phyloP scores from a whole-genome alignment of 2,113 vertebrate species.

The Odocoileus virginianus region DNA sequence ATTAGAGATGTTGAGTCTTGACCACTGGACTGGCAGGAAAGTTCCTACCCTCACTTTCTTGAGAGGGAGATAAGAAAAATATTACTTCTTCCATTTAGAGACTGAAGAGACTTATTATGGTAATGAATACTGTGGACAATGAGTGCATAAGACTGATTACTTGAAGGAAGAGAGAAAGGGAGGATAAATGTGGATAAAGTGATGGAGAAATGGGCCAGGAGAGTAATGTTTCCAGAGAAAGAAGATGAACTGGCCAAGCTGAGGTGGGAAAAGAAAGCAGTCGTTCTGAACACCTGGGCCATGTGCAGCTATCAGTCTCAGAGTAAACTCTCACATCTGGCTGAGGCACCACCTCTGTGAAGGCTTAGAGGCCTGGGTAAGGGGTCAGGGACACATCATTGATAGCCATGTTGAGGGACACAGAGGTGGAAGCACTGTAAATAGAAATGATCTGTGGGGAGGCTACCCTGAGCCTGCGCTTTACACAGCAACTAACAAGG shows the following conservation, averaged over 20 bases:
- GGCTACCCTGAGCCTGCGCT: background rate
- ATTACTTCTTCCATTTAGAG: background rate
- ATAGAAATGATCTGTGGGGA: background rate
- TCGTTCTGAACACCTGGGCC: too few species aligned
- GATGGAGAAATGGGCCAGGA: background rate
- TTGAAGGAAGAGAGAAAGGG: background rate
- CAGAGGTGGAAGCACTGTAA: background rate
- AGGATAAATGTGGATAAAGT: background rate
- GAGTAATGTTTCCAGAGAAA: background rate
- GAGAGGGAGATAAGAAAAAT: background rate
- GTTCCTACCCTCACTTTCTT: background rate
- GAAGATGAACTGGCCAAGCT: background rate
- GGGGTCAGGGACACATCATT: background rate
- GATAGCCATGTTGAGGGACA: background rate
- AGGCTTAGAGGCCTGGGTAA: background rate
- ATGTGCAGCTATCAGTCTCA: fast-evolving
- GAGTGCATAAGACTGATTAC: background rate
- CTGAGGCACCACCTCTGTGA: background rate
- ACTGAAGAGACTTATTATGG: background rate
- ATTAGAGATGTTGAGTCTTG: background rate
- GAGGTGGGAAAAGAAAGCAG: background rate
- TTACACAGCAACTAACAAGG: background rate
- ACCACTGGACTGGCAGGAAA: background rate
- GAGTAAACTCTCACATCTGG: background rate
- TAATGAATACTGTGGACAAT: background rate